A percentile compares a stretch with the other conserved stretches of the same genome.
Conservation (phyloP, 1,140 invertebrate species). For the Diabrotica virgifera region DNA sequence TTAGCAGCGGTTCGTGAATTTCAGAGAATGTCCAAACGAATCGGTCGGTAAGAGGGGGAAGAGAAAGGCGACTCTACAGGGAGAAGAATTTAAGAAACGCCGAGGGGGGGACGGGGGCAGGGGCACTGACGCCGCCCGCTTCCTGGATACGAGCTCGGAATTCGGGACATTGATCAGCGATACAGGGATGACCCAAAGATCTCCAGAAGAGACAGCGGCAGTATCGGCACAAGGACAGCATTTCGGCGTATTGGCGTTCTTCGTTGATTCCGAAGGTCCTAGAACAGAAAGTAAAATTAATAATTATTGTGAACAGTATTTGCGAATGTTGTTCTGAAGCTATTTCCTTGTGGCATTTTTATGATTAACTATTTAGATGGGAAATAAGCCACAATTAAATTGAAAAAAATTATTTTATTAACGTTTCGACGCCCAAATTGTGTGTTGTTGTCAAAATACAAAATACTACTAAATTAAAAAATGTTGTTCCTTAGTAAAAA, state of each 20-base stretch:
- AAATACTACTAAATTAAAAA: no score
- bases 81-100: constrained; percentile 91
- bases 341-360: no score
- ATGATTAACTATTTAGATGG: no score
- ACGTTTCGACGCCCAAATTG: no score
- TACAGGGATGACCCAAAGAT: constrained; percentile 85
- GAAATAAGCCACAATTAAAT: no score
- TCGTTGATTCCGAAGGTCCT: constrained; percentile 88
- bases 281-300: constrained; percentile 14
- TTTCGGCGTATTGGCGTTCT: constrained; percentile 86
- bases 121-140: constrained; percentile 73
- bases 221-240: constrained; percentile 88
- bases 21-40: not conserved
- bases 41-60: not conserved
- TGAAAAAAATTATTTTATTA: no score
- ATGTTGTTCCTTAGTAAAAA: no score
- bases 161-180: constrained; percentile 77
- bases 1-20: not conserved
- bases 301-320: not conserved
- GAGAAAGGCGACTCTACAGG: constrained; percentile 54
- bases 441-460: no score
- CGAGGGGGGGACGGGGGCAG: constrained; percentile 81
- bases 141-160: constrained; percentile 74
- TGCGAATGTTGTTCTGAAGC: no score
- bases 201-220: constrained; percentile 97